Conservation (phyloP, 92 coral and sea anemone genomes). For the Porites lobata region DNA sequence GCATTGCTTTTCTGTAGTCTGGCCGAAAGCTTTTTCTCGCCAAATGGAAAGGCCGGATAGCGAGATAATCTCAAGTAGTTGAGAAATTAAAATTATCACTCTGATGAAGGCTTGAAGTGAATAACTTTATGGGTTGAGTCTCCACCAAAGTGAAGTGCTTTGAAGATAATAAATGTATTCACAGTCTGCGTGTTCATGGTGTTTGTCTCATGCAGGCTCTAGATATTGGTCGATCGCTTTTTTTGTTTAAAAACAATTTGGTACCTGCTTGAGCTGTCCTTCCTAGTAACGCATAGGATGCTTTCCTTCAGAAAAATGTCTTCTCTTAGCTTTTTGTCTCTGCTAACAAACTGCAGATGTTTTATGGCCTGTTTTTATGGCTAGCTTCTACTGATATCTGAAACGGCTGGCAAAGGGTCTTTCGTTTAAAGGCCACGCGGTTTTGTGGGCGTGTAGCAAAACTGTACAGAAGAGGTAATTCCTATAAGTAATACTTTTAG, state of each 20-base stretch:
- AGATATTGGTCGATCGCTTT: neutral
- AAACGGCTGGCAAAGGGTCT: neutral
- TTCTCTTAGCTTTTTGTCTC: neutral
- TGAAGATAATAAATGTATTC: constrained; percentile 14
- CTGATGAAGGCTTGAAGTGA: constrained; percentile 33
- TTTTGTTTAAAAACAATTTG: neutral
- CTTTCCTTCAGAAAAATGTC: neutral
- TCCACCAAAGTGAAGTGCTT: constrained; percentile 27
- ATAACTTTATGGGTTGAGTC: constrained; percentile 30
- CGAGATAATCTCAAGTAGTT: neutral
- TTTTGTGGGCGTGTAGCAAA: neutral
- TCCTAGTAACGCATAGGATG: neutral
- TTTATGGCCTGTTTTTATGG: neutral
- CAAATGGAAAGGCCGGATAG: neutral
- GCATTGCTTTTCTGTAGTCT: neutral
- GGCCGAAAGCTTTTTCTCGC: constrained; percentile 11
- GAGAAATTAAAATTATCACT: neutral
- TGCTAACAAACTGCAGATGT: neutral
- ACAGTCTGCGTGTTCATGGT: neutral
- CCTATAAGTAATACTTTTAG: neutral
- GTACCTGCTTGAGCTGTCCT: neutral
- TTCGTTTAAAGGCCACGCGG: neutral
- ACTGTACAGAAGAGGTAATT: neutral
- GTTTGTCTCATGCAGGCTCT: neutral
- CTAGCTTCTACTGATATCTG: neutral